phyloP scores from a whole-genome alignment of 2,113 vertebrate species.

The Chascanopsetta lugubris region DNA sequence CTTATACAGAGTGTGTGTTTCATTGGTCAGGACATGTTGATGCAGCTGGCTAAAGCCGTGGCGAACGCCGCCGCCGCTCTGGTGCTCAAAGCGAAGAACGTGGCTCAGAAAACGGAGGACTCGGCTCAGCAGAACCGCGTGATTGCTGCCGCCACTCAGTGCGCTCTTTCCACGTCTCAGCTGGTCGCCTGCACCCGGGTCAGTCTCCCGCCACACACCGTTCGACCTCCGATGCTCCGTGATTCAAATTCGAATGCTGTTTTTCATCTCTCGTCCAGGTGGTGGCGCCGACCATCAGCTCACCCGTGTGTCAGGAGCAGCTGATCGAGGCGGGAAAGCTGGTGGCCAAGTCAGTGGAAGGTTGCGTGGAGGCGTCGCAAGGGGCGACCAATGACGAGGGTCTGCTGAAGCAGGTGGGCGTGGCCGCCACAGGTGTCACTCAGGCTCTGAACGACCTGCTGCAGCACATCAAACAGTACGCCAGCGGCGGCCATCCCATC shows the following conservation, averaged over 20 bases:
- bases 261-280: slow-evolving; percentile 79
- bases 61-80: slow-evolving; percentile 91
- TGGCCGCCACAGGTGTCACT: slow-evolving; percentile 90
- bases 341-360: slow-evolving; percentile 95
- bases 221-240: no score
- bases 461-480: slow-evolving; percentile 94
- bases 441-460: slow-evolving; percentile 96
- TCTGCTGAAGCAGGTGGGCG: slow-evolving; percentile 93
- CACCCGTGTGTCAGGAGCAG: slow-evolving; percentile 96
- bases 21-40: slow-evolving; percentile 89
- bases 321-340: slow-evolving; percentile 93
- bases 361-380: slow-evolving; percentile 91
- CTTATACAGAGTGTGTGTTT: no score
- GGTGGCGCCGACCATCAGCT: slow-evolving; percentile 96
- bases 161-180: slow-evolving; percentile 95
- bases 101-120: slow-evolving; percentile 94
- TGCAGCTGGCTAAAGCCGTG: slow-evolving; percentile 95
- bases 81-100: slow-evolving; percentile 95
- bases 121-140: slow-evolving; percentile 90
- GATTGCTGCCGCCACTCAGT: slow-evolving; percentile 95
- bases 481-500: slow-evolving; percentile 88
- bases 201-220: slow-evolving; percentile 38
- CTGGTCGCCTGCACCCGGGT: slow-evolving; percentile 98
- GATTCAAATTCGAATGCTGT: not conserved
- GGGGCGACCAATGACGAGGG: slow-evolving; percentile 90